Evolutionary conservation across 2,113 vertebrate genomes (phyloP).

Genomic region (Neolamprologus fasciatus): DNA sequence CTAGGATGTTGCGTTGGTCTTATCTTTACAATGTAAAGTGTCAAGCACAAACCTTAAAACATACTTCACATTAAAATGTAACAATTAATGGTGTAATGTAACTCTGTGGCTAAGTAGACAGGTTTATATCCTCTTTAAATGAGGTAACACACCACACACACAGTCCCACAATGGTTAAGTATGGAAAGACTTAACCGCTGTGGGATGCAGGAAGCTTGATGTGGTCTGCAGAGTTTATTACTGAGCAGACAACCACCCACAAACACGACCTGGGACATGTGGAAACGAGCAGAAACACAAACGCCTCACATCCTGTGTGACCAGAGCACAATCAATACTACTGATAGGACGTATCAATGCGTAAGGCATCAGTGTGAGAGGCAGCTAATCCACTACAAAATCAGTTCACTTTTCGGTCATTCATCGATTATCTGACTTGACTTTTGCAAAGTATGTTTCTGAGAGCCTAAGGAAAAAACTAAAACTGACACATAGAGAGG

Average conservation of each 20-base stretch:
- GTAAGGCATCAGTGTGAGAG: neutral
- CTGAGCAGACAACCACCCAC: neutral
- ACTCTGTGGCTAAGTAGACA: neutral
- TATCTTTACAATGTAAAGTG: neutral
- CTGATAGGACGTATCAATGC: neutral
- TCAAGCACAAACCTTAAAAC: neutral
- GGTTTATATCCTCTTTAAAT: neutral
- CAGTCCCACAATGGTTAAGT: neutral
- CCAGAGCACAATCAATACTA: neutral
- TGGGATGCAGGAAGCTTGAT: neutral
- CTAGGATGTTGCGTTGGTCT: neutral
- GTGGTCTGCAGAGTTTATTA: neutral
- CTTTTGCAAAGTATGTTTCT: neutral
- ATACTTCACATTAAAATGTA: neutral
- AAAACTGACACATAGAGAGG: neutral
- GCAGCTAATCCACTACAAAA: neutral
- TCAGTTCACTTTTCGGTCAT: neutral
- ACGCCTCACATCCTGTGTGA: neutral
- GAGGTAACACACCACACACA: neutral
- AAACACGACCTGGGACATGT: neutral
- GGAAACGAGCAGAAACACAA: neutral
- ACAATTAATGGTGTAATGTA: neutral
- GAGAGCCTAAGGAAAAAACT: neutral
- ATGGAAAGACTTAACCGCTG: neutral
- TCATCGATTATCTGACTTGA: neutral